Base-by-base conservation (phyloP, 2,797 vertebrate genomes). In the Spinus olivaceus region DNA sequence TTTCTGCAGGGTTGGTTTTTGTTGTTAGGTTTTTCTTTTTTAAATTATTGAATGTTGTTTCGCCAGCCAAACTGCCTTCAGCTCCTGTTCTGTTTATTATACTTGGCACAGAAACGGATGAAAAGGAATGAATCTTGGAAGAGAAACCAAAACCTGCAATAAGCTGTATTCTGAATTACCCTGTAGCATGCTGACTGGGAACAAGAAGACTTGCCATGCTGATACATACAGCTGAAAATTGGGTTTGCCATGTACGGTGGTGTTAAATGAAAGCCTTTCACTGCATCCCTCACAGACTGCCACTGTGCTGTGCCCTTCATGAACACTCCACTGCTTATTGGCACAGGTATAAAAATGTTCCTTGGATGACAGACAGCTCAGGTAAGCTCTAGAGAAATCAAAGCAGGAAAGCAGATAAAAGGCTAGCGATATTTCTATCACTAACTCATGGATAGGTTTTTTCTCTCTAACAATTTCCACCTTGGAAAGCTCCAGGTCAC, bases 101-200 rank as follows among this genome's bases (percentile, higher is more conserved):
- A 91, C 51, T 84, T 67, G 7, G 73, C 91, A 65, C 64, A 89
- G 91, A 92, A 95, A 93, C 32, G 47, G 57, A 95, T 82, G 83
- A 94, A 95, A 95, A 88, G 59, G 66, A 92, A 86, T 0, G 54
- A 81, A 78, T 78, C 74, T 94, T 92, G 86, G 95, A 96, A 82
- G 83, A 80, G 88, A 94, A 94, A 92, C 94, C 91, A 97, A 96
- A 94, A 64, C 49, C 66, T 86, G 91, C 85, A 94, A 94, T 92
- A 94, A 95, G 60, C 92, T 84, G 24, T 88, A 73, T 83, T 93
- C 94, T 94, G 91, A 91, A 57, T 94, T 84, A 94, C 85, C 73
- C 87, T 57, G 89, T 80, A 96, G 95, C 80, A 73, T 3, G 17
- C 87, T 90, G 87, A 30, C 81, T 89, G 81, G 81, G 79, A 92